Evolutionary conservation across 2,113 vertebrate genomes (phyloP).

Genomic region (Hyla sarda): DNA sequence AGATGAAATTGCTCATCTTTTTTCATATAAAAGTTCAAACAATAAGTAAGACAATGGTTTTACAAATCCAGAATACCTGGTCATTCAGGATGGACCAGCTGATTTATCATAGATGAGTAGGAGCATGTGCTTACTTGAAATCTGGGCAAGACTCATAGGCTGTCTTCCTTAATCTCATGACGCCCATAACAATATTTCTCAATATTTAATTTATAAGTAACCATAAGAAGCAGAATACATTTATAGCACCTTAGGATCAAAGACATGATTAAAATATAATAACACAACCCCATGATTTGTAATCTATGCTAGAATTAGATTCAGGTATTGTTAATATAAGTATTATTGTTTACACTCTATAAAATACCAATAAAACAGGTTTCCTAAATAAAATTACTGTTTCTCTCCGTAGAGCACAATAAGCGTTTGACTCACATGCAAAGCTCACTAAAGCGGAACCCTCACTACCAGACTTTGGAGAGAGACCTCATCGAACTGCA

Average conservation of each 20-base stretch:
- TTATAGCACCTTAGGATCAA: background rate
- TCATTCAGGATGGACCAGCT: constrained; percentile 22
- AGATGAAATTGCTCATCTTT: background rate
- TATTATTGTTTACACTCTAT: background rate
- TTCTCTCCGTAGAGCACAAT: constrained; percentile 70
- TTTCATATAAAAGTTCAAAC: constrained; percentile 33
- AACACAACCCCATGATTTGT: too few relatives aligned
- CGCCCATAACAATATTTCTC: constrained; percentile 51
- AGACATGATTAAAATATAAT: background rate
- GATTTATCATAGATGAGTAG: constrained; percentile 19
- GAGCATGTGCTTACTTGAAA: constrained; percentile 41
- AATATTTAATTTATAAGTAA: constrained; percentile 32
- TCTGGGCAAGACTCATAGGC: constrained; percentile 41
- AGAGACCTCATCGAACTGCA: constrained; percentile 91
- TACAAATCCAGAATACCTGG: constrained; percentile 34
- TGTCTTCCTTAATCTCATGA: constrained; percentile 17
- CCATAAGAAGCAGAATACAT: background rate
- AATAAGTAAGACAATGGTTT: constrained; percentile 7
- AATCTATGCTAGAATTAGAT: background rate
- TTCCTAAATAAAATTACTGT: background rate
- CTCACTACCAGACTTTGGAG: constrained; percentile 92
- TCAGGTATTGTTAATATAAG: background rate
- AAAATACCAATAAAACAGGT: background rate
- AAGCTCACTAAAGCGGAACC: constrained; percentile 82
- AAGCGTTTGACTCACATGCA: constrained; percentile 81